Percentiles rank a stretch among this genome's conserved stretches.
phyloP scores from a whole-genome alignment of 2,113 vertebrate genomes.

The Condylura cristata region DNA sequence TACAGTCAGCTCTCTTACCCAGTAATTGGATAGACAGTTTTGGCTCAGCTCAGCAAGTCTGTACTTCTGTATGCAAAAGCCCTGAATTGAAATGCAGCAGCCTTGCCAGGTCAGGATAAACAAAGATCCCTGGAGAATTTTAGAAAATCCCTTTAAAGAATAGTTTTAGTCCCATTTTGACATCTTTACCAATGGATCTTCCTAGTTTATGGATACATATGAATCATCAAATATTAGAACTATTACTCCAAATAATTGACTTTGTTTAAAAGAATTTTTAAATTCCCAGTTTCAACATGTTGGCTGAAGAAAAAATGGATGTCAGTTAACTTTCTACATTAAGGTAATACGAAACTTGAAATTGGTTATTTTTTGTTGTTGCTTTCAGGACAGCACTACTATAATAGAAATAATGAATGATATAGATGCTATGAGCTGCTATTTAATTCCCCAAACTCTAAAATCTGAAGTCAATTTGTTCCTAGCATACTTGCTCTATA shows the following conservation, averaged over 20 bases:
- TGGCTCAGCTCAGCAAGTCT: conserved; percentile 71
- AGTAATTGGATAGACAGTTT: conserved; percentile 76
- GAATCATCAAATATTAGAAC: background rate
- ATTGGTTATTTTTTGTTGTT: conserved; percentile 30
- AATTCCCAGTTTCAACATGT: background rate
- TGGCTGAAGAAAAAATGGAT: conserved; percentile 27
- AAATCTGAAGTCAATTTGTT: conserved; percentile 41
- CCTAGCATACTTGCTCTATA: background rate
- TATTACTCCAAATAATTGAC: background rate
- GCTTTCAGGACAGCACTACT: background rate
- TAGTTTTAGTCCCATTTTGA: background rate
- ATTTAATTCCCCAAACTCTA: conserved; percentile 28
- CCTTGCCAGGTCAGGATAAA: conserved; percentile 11
- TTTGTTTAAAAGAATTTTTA: conserved; percentile 40
- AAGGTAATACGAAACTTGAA: background rate
- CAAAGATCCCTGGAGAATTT: background rate
- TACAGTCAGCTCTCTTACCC: conserved; percentile 51
- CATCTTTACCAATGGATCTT: background rate
- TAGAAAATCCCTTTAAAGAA: conserved; percentile 3
- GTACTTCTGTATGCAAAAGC: background rate
- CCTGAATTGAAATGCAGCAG: conserved; percentile 44
- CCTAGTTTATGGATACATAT: background rate
- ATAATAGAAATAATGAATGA: background rate
- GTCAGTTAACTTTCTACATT: conserved; percentile 3
- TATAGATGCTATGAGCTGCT: background rate